A percentile compares a stretch with the other conserved stretches of the same genome.
Conservation (phyloP, 2,888 invertebrate species). For the Drosophila ochracea region DNA sequence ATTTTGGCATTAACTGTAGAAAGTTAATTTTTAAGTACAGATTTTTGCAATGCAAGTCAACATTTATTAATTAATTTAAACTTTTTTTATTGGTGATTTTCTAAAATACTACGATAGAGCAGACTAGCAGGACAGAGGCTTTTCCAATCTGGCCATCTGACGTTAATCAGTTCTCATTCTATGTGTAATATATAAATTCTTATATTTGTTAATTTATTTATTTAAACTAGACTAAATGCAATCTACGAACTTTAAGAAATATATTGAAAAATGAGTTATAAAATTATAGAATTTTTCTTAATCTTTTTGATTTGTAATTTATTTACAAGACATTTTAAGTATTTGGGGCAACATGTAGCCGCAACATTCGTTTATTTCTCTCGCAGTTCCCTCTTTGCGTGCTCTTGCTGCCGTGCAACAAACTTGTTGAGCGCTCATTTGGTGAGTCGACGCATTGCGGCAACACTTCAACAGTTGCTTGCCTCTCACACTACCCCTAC, state of each 20-base stretch:
- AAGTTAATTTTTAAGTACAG: too few species aligned
- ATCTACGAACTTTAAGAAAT: background rate
- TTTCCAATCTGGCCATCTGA: too few species aligned
- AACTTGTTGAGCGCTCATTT: conserved; percentile 73
- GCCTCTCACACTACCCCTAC: conserved; percentile 17
- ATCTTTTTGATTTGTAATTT: background rate
- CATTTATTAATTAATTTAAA: too few species aligned
- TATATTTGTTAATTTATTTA: background rate
- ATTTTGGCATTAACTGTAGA: too few species aligned
- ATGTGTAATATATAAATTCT: background rate
- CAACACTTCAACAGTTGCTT: conserved; percentile 70
- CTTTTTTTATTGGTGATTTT: too few species aligned
- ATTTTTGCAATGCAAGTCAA: too few species aligned
- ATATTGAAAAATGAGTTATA: background rate
- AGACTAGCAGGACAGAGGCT: too few species aligned
- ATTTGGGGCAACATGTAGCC: conserved; percentile 49
- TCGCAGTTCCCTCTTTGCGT: background rate
- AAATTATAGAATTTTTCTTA: background rate
- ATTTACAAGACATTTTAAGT: background rate
- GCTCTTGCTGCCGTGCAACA: conserved; percentile 54
- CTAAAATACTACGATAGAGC: too few species aligned
- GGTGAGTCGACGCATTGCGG: conserved; percentile 70
- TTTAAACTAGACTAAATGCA: background rate
- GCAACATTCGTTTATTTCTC: conserved; percentile 23
- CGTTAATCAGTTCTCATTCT: too few species aligned